Evolutionary conservation across 2,113 vertebrate genomes (phyloP).

Genomic region (Etheostoma cragini): DNA sequence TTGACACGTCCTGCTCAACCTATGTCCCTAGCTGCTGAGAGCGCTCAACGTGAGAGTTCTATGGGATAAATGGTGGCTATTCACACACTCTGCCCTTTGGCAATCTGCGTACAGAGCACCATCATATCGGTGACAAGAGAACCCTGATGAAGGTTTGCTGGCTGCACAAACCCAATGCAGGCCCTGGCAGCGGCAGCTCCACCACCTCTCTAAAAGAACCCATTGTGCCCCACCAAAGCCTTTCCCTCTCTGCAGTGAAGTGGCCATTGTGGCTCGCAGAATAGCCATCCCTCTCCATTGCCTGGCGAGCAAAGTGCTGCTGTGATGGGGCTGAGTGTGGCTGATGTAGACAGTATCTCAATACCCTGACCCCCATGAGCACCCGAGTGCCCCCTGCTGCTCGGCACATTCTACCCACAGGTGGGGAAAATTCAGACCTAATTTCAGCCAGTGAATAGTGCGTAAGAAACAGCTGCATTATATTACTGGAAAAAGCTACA

Average conservation of each 20-base stretch:
- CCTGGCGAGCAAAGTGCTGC: slow-evolving; percentile 27
- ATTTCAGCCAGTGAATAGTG: slow-evolving; percentile 56
- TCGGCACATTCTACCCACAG: slow-evolving; percentile 32
- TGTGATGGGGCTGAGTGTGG: slow-evolving; percentile 23
- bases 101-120: slow-evolving; percentile 45
- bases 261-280: slow-evolving; percentile 66
- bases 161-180: slow-evolving; percentile 65
- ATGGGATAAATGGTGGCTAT: slow-evolving; percentile 55
- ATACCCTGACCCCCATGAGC: slow-evolving; percentile 63
- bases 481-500: slow-evolving; percentile 20
- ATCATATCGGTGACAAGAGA: slow-evolving; percentile 57
- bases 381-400: slow-evolving; percentile 35
- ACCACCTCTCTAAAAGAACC: slow-evolving; percentile 45
- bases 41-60: slow-evolving; percentile 53
- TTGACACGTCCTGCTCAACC: slow-evolving; percentile 65
- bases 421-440: slow-evolving; percentile 43
- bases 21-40: slow-evolving; percentile 65
- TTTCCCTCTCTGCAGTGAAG: slow-evolving; percentile 49
- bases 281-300: slow-evolving; percentile 52
- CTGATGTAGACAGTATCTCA: slow-evolving; percentile 41
- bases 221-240: slow-evolving; percentile 59
- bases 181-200: slow-evolving; percentile 26
- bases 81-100: slow-evolving; percentile 54
- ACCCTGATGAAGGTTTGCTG: slow-evolving; percentile 56
- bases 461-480: slow-evolving; percentile 22